phyloP scores from a whole-genome alignment of 2,797 vertebrate species.

The Crypturellus tataupa region DNA sequence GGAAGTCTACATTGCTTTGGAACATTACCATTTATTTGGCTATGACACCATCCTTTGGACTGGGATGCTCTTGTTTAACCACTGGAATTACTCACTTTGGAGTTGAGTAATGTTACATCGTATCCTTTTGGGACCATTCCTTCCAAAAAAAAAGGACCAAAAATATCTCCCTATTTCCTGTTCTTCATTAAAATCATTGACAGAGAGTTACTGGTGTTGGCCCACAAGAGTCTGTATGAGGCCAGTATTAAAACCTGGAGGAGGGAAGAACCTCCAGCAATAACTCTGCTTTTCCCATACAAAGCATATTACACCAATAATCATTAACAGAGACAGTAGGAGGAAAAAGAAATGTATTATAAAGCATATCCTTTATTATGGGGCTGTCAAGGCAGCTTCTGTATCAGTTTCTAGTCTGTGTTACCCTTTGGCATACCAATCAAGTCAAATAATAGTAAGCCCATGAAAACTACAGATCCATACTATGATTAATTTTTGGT shows the following conservation, averaged over 20 bases:
- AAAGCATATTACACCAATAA: not conserved
- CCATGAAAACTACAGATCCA: not conserved
- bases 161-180: constrained; percentile 23
- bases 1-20: not conserved
- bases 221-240: constrained; percentile 15
- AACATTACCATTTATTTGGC: not conserved
- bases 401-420: not conserved
- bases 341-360: not conserved
- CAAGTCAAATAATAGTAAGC: not conserved
- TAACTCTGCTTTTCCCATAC: not conserved
- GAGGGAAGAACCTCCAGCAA: constrained; percentile 1
- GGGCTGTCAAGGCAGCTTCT: not conserved
- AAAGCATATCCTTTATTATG: not conserved
- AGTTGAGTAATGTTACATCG: constrained; percentile 10
- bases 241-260: constrained; percentile 26
- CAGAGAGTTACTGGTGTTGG: constrained; percentile 9
- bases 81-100: constrained; percentile 46
- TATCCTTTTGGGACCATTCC: constrained; percentile 2
- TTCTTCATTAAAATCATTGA: constrained; percentile 44
- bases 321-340: not conserved
- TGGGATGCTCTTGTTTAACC: not conserved
- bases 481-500: not conserved
- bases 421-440: not conserved
- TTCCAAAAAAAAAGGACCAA: constrained; percentile 23
- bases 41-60: not conserved